Evolutionary conservation across 2,113 vertebrate genomes (phyloP).

Genomic region (Phocoena sinus): DNA sequence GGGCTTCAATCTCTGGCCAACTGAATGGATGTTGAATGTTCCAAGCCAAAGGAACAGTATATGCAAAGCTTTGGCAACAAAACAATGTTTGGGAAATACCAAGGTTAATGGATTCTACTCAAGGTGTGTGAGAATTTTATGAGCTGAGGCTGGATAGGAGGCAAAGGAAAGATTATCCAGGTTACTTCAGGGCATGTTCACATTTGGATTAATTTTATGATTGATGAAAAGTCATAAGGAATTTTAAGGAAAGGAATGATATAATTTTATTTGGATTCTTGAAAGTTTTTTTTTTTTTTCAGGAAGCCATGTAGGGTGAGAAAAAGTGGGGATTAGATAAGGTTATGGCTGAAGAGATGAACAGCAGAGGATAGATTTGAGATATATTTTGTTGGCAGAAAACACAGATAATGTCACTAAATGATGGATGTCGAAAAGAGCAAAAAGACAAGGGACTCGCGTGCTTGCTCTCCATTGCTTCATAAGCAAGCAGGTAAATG

Average conservation of each 20-base stretch:
- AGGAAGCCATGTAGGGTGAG: background rate
- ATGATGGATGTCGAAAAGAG: background rate
- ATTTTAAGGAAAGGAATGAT: background rate
- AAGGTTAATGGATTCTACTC: background rate
- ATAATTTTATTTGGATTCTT: background rate
- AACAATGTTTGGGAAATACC: background rate
- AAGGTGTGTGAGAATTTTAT: background rate
- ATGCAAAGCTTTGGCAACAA: background rate
- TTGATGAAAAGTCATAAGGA: background rate
- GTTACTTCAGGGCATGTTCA: background rate
- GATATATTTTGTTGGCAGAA: background rate
- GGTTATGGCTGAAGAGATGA: background rate
- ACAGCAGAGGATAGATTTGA: background rate
- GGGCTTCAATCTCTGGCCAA: background rate
- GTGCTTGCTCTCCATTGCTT: background rate
- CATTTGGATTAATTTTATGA: background rate
- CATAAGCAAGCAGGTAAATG: background rate
- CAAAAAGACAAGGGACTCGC: background rate
- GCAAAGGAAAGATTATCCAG: background rate
- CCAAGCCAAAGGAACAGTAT: background rate
- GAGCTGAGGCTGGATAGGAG: background rate
- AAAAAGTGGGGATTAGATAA: background rate
- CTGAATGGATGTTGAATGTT: background rate
- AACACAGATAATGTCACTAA: background rate
- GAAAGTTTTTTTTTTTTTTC: background rate